Evolutionary conservation across 2,888 invertebrate genomes (phyloP), one percentile per base, ranked within the genome.

Genomic region (Lymantria dispar): DNA sequence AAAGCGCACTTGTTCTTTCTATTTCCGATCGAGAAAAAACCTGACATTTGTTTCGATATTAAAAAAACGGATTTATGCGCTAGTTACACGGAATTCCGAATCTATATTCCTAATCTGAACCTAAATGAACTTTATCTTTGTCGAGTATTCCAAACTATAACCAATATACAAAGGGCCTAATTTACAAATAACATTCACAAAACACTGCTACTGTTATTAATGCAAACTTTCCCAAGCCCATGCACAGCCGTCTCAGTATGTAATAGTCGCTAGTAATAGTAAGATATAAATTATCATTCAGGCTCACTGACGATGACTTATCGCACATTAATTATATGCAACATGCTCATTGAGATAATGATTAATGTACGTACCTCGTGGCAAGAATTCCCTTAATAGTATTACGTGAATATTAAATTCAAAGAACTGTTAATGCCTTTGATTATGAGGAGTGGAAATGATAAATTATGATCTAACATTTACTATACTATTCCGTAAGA

Each of bases 321-420:
- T 78, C 59, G 74, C 60, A 60, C 79, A 78, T 80, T 81, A 79
- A 81, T 79, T 74, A 73, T 75, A 65, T 68, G 68, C 71, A 74
- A 76, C 76, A 74, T 70, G 72, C 64, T 70, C 68, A 70, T 72
- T 67, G 65, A 60, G 62, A 60, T 50, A 55, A 60, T 74, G 77
- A 78, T 76, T 74, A 76, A 76, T 76, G 76, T 55, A 56, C 68
- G 51, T 54, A 55, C 58, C 49, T 48, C 53, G 37, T 43, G 15
- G 45, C 41, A 45, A 15, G 51, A 51, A 49, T 48, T 58, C 54
- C 54, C 46, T 48, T 44, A 10, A 33, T 1, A 8, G 33, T 33
- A 43, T 49, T 51, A 47, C 44, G 48, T 41, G 47, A 47, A 55
- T 37, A 51, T 56, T 57, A 15, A 45, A 52, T 54, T 55, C 41